Percentiles rank a stretch among this genome's conserved stretches.
Evolutionary conservation across 2,888 invertebrate species (phyloP).

Genomic region (Mythimna pallens): DNA sequence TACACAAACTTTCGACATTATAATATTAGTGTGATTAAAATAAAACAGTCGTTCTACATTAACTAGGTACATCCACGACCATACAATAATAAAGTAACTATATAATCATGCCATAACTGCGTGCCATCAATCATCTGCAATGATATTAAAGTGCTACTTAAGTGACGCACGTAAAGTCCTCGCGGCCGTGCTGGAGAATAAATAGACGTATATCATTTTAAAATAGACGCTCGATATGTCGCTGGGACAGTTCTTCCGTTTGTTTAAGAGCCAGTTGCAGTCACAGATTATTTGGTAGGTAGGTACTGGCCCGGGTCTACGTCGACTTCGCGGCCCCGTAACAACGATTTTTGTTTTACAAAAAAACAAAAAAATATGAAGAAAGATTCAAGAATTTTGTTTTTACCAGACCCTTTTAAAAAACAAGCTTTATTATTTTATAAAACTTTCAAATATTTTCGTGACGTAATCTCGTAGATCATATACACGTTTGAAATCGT

Average conservation of each 20-base stretch:
- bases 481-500: too few relatives aligned
- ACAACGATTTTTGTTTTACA: too few relatives aligned
- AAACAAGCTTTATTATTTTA: too few relatives aligned
- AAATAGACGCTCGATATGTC: conserved; percentile 40
- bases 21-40: not conserved
- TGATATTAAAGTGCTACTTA: conserved; percentile 51
- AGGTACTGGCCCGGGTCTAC: too few relatives aligned
- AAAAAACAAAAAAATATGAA: too few relatives aligned
- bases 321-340: too few relatives aligned
- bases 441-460: too few relatives aligned
- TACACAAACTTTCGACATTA: too few relatives aligned
- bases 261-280: conserved; percentile 1
- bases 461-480: too few relatives aligned
- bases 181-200: conserved; percentile 38
- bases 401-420: too few relatives aligned
- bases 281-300: too few relatives aligned
- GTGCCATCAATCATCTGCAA: conserved; percentile 49
- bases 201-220: conserved; percentile 45
- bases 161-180: conserved; percentile 58
- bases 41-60: not conserved
- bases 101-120: conserved; percentile 45
- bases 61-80: not conserved
- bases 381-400: too few relatives aligned
- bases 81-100: conserved; percentile 28
- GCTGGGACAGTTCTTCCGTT: conserved; percentile 35